Percentiles rank a stretch among this genome's conserved stretches.
phyloP scores from a whole-genome alignment of 1,140 invertebrate genomes.

The Mizuhopecten yessoensis region DNA sequence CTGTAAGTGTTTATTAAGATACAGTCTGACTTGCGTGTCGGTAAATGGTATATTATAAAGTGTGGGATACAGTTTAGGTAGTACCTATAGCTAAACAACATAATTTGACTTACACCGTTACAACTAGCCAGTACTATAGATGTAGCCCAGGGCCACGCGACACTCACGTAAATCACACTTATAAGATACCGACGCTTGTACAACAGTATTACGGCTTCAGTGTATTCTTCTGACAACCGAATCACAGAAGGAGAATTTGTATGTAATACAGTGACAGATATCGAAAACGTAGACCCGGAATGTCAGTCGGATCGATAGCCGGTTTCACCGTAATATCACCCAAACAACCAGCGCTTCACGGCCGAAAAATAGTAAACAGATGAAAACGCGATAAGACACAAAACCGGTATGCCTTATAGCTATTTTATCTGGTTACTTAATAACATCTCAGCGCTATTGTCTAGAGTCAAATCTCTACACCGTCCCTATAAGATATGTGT shows the following conservation, averaged over 20 bases:
- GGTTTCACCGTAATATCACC: background rate
- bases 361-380: too few species aligned
- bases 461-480: background rate
- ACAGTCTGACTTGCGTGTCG: background rate
- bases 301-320: background rate
- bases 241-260: background rate
- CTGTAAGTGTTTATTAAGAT: background rate
- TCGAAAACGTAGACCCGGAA: background rate
- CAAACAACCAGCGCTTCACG: background rate
- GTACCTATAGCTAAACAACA: background rate
- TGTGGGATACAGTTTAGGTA: background rate
- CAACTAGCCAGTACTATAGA: too few species aligned
- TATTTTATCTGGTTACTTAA: too few species aligned
- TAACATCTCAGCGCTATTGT: background rate
- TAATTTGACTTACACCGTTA: too few species aligned
- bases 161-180: background rate
- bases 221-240: background rate
- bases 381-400: too few species aligned
- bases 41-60: background rate
- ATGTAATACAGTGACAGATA: constrained; percentile 9
- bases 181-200: background rate
- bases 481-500: too few species aligned
- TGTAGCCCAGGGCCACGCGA: background rate
- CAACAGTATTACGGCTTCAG: too few species aligned
- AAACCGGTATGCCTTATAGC: background rate